Conservation (phyloP, 2,888 invertebrate genomes). For the Amiota mariae region DNA sequence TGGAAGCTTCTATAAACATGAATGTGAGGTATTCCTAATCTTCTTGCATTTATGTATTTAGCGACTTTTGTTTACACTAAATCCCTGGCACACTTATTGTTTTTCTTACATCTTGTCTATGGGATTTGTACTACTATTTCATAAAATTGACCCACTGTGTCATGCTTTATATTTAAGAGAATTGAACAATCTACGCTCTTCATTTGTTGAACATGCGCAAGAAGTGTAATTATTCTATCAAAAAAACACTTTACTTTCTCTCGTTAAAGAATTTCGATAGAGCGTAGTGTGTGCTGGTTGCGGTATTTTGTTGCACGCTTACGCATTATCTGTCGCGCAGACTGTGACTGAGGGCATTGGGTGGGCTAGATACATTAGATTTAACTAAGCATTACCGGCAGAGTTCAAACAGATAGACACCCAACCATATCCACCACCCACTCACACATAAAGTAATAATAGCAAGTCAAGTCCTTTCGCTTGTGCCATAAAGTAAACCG, state of each 20-base stretch:
- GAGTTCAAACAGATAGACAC: background rate
- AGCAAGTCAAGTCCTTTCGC: background rate
- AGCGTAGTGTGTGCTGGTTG: conserved; percentile 14
- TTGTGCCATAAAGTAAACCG: conserved; percentile 44
- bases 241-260: background rate
- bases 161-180: background rate
- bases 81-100: background rate
- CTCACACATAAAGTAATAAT: background rate
- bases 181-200: conserved; percentile 3
- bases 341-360: background rate
- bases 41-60: too few relatives aligned
- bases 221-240: background rate
- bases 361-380: background rate
- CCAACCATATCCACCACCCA: background rate
- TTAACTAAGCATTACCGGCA: background rate
- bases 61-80: too few relatives aligned
- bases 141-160: background rate
- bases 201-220: conserved; percentile 28
- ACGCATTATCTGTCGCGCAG: conserved; percentile 36
- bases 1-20: too few relatives aligned
- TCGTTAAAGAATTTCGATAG: background rate
- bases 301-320: conserved; percentile 48
- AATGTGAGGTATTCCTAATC: too few relatives aligned
- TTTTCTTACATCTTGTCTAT: background rate
- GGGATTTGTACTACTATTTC: background rate